Percentiles rank a stretch among this genome's conserved stretches.
Conservation (phyloP, 1,140 invertebrate species). For the Nymphalis io region DNA sequence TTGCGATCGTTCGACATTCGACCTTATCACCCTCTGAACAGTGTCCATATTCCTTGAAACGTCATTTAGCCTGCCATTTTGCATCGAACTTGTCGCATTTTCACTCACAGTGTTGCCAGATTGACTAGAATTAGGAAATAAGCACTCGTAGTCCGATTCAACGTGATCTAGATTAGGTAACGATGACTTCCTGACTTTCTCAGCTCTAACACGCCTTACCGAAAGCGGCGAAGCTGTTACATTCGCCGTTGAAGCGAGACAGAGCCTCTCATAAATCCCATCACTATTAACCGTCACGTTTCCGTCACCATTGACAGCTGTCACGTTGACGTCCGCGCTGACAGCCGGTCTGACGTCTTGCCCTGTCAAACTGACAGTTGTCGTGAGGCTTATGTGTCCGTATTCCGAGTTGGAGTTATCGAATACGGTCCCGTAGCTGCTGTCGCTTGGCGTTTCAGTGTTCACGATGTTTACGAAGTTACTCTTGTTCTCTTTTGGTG, state of each 20-base stretch:
- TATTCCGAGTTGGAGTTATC: constrained; percentile 53
- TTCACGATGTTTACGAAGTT: constrained; percentile 72
- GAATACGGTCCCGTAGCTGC: constrained; percentile 62
- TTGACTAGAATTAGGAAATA: constrained; percentile 50
- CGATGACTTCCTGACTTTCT: constrained; percentile 64
- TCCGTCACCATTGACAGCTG: background rate
- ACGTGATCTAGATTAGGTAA: constrained; percentile 61
- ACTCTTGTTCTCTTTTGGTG: constrained; percentile 10
- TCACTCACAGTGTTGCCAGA: constrained; percentile 17
- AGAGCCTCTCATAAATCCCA: constrained; percentile 62
- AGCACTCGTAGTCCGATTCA: constrained; percentile 63
- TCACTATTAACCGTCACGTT: constrained; percentile 31
- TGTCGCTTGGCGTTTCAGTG: constrained; percentile 50
- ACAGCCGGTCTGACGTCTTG: constrained; percentile 11
- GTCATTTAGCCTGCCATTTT: background rate
- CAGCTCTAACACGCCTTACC: constrained; percentile 42
- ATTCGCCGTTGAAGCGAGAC: constrained; percentile 66
- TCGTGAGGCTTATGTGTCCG: constrained; percentile 67
- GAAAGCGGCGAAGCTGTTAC: constrained; percentile 48
- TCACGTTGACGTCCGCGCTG: constrained; percentile 31
- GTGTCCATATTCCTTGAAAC: constrained; percentile 37
- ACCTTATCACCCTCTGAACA: constrained; percentile 42
- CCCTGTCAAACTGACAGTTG: constrained; percentile 56
- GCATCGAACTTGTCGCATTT: background rate
- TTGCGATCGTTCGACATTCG: constrained; percentile 60